phyloP scores from a whole-genome alignment of 1,140 invertebrate species.

The Epicauta chinensis region DNA sequence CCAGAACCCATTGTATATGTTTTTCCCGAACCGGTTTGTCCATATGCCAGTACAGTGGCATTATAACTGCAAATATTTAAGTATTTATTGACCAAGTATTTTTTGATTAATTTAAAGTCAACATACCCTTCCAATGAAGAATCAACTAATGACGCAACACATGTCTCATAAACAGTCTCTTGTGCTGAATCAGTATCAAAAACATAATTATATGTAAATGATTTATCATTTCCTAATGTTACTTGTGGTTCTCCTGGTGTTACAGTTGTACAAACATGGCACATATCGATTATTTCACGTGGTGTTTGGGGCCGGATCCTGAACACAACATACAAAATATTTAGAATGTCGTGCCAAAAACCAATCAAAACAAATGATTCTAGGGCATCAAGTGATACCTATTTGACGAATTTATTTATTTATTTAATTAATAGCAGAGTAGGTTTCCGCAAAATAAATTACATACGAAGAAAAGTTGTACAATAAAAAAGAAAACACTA shows the following conservation, averaged over 20 bases:
- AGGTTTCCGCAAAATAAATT: too few species aligned
- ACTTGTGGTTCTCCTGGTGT: slow-evolving; percentile 85
- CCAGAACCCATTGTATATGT: slow-evolving; percentile 99
- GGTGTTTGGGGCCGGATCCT: slow-evolving; percentile 93
- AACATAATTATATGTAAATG: slow-evolving; percentile 96
- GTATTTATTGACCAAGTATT: neutral
- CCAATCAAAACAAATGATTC: too few species aligned
- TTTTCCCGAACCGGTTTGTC: slow-evolving; percentile 95
- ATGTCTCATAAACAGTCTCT: slow-evolving; percentile 75
- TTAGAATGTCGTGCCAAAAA: neutral
- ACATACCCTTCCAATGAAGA: slow-evolving; percentile 71
- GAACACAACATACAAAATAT: slow-evolving; percentile 31
- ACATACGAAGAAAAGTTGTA: too few species aligned
- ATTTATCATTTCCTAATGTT: slow-evolving; percentile 86
- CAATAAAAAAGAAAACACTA: too few species aligned
- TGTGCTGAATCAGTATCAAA: slow-evolving; percentile 72
- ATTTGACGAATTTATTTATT: too few species aligned
- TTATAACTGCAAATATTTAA: slow-evolving; percentile 60
- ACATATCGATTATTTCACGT: slow-evolving; percentile 90
- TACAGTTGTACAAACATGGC: slow-evolving; percentile 85
- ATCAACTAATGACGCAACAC: slow-evolving; percentile 79
- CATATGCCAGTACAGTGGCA: slow-evolving; percentile 93
- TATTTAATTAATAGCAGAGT: too few species aligned
- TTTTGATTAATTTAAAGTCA: neutral
- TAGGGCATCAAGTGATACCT: too few species aligned